phyloP scores from a whole-genome alignment of 2,888 invertebrate species.

The Thumatha senex region DNA sequence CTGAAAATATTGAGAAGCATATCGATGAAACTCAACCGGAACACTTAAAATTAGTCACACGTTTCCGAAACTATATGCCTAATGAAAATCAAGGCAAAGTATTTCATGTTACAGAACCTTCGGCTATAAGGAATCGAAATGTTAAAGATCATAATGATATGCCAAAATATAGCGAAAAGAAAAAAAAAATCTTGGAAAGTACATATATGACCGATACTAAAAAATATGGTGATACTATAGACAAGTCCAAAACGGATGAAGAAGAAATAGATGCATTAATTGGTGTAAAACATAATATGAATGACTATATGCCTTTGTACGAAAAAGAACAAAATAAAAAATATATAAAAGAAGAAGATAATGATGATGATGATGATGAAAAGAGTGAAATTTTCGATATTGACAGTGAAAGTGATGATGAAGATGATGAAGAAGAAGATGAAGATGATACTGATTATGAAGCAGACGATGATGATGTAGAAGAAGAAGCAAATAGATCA shows the following conservation, averaged over 20 bases:
- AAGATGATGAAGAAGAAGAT: slow-evolving; percentile 38
- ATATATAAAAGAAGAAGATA: slow-evolving; percentile 32
- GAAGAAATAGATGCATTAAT: slow-evolving; percentile 72
- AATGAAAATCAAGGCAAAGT: slow-evolving; percentile 25
- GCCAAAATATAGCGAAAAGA: slow-evolving; percentile 70
- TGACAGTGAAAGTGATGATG: slow-evolving; percentile 23
- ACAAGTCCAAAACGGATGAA: slow-evolving; percentile 57
- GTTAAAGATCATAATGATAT: slow-evolving; percentile 18
- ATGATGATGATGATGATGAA: slow-evolving; percentile 32
- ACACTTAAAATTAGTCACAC: slow-evolving; percentile 58
- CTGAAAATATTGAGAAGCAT: slow-evolving; percentile 30
- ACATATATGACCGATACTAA: slow-evolving; percentile 75
- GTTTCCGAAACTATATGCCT: slow-evolving; percentile 55
- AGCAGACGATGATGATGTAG: not conserved
- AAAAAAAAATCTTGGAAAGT: slow-evolving; percentile 67
- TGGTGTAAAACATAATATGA: slow-evolving; percentile 62
- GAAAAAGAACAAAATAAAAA: slow-evolving; percentile 53
- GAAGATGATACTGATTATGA: slow-evolving; percentile 7
- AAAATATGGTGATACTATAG: slow-evolving; percentile 66
- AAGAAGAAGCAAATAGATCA: slow-evolving; percentile 21
- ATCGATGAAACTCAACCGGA: slow-evolving; percentile 39
- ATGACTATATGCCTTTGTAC: slow-evolving; percentile 67
- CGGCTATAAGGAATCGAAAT: slow-evolving; percentile 14
- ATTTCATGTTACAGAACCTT: slow-evolving; percentile 17
- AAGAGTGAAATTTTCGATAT: slow-evolving; percentile 30